phyloP scores from a whole-genome alignment of 2,797 vertebrate species.

The Hephaestus fuliginosus region DNA sequence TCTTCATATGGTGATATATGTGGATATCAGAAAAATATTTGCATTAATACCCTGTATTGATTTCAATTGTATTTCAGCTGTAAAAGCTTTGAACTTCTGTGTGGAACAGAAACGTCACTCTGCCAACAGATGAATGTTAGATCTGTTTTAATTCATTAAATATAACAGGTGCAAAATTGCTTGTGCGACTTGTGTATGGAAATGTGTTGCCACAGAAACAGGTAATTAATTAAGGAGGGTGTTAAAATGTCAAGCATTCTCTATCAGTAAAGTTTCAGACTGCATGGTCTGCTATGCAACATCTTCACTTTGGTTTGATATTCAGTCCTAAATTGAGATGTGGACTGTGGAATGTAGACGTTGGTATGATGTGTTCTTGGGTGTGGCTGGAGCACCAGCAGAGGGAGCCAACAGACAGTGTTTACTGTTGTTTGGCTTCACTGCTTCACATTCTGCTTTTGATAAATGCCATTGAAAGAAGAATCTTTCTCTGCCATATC shows the following conservation, averaged over 20 bases:
- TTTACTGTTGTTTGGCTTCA: neutral
- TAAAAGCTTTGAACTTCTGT: neutral
- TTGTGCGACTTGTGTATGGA: neutral
- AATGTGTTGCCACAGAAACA: slow-evolving; percentile 7
- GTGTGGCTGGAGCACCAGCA: slow-evolving; percentile 52
- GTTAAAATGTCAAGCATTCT: neutral
- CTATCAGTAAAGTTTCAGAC: neutral
- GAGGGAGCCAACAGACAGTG: slow-evolving; percentile 65
- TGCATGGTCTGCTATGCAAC: neutral
- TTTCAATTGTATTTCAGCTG: neutral
- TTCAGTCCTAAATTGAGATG: neutral
- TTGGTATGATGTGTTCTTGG: neutral
- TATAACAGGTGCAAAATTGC: neutral
- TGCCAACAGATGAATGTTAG: neutral
- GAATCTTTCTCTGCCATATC: slow-evolving; percentile 10
- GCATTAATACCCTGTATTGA: neutral
- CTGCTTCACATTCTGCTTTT: slow-evolving; percentile 5
- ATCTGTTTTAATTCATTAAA: neutral
- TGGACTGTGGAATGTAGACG: neutral
- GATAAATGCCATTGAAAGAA: neutral
- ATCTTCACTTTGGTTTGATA: neutral
- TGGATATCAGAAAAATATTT: neutral
- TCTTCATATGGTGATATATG: neutral
- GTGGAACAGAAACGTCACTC: neutral
- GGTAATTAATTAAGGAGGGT: no score